Percentiles rank a stretch among this genome's conserved stretches.
These are phyloP conservation scores for Madoqua kirkii DNA, from an alignment of 2,113 vertebrate species.

Conservation along the genomic window DNA sequence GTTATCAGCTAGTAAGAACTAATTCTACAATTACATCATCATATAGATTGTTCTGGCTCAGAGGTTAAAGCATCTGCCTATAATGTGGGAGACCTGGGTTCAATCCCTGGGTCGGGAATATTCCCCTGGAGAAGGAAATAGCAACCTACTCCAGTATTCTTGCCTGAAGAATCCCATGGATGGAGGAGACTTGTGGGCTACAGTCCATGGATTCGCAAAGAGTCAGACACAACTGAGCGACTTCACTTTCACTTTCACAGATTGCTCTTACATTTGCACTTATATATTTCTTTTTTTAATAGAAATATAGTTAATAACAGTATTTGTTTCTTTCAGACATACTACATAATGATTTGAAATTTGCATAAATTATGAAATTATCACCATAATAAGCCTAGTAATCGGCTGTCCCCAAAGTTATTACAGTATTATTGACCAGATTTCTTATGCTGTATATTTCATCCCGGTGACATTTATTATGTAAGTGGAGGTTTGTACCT, in stretches of 20 bases:
- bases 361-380: not conserved
- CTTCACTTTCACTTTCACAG: too few relatives aligned
- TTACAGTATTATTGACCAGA: not conserved
- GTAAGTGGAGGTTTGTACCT: not conserved
- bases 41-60: not conserved
- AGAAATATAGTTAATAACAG: not conserved
- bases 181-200: too few relatives aligned
- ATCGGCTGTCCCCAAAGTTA: not conserved
- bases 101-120: rapidly evolving
- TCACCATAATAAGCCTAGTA: not conserved
- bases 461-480: not conserved
- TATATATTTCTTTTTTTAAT: not conserved
- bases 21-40: not conserved
- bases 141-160: too few relatives aligned
- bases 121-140: too few relatives aligned
- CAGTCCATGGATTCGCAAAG: too few relatives aligned
- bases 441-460: not conserved
- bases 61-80: too few relatives aligned
- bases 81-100: too few relatives aligned
- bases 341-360: not conserved
- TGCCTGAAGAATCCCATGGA: too few relatives aligned
- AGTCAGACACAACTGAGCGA: too few relatives aligned
- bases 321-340: not conserved
- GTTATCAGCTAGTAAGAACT: not conserved
- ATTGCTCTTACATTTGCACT: not conserved